Conservation (phyloP, 2,113 vertebrate genomes). For the Panthera uncia region DNA sequence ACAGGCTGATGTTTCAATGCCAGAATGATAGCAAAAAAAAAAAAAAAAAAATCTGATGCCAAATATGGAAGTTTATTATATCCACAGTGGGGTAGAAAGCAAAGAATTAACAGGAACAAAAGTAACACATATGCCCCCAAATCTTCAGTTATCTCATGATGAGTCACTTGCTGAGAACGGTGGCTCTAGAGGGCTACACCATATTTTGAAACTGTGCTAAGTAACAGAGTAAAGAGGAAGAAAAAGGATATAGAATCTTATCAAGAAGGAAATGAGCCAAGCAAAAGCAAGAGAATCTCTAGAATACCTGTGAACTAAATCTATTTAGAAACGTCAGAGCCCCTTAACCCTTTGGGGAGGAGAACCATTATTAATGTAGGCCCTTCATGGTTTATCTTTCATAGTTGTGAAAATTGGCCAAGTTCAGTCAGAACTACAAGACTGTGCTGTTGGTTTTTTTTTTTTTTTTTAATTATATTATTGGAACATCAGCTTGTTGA, state of each 20-base stretch:
- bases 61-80: slow-evolving; percentile 30
- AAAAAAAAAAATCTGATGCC: neutral
- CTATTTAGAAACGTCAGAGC: neutral
- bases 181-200: neutral
- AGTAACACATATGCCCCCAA: neutral
- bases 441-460: neutral
- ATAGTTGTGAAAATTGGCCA: neutral
- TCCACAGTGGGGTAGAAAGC: neutral
- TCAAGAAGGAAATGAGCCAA: slow-evolving; percentile 47
- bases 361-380: neutral
- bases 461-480: neutral
- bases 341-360: neutral
- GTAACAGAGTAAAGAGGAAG: slow-evolving; percentile 32
- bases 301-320: slow-evolving; percentile 1
- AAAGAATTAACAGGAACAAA: slow-evolving; percentile 36
- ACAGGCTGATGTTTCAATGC: neutral
- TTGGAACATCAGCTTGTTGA: neutral
- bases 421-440: slow-evolving; percentile 28
- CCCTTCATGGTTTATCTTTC: neutral
- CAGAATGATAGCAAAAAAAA: neutral
- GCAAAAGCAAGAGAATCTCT: slow-evolving; percentile 20
- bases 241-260: slow-evolving; percentile 38
- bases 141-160: slow-evolving; percentile 12
- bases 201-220: slow-evolving; percentile 4
- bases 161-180: neutral